Percentiles rank a stretch among this genome's conserved stretches.
Conservation (phyloP, 2,113 vertebrate genomes). For the Genyomyrus donnyi region DNA sequence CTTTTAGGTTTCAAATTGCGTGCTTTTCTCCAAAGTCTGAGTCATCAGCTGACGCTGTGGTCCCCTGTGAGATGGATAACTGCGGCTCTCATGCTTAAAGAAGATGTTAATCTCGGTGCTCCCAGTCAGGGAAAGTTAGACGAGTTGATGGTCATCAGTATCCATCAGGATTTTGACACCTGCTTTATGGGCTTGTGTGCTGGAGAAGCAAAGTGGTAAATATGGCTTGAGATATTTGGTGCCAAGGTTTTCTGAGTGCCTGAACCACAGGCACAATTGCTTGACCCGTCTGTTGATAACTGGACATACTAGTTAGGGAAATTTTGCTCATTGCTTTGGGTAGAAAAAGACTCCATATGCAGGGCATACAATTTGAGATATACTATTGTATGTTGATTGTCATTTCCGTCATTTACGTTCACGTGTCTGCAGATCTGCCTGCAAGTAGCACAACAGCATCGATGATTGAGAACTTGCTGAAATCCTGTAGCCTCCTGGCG, state of each 20-base stretch:
- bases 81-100: neutral
- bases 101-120: neutral
- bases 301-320: neutral
- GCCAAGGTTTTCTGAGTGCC: neutral
- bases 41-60: neutral
- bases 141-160: neutral
- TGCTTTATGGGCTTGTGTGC: neutral
- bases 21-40: neutral
- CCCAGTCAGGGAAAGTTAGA: neutral
- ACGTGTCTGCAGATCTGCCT: neutral
- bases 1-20: neutral
- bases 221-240: neutral
- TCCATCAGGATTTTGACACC: neutral
- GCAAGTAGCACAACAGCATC: neutral
- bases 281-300: neutral
- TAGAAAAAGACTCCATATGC: neutral
- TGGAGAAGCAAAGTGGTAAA: neutral
- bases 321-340: neutral
- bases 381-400: neutral
- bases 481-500: conserved; percentile 63
- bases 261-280: neutral
- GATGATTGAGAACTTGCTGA: conserved; percentile 56
- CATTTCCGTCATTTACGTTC: neutral
- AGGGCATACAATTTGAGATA: neutral
- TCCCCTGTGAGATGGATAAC: neutral